Base-by-base conservation (phyloP, 2,797 vertebrate genomes). In the Periparus ater region DNA sequence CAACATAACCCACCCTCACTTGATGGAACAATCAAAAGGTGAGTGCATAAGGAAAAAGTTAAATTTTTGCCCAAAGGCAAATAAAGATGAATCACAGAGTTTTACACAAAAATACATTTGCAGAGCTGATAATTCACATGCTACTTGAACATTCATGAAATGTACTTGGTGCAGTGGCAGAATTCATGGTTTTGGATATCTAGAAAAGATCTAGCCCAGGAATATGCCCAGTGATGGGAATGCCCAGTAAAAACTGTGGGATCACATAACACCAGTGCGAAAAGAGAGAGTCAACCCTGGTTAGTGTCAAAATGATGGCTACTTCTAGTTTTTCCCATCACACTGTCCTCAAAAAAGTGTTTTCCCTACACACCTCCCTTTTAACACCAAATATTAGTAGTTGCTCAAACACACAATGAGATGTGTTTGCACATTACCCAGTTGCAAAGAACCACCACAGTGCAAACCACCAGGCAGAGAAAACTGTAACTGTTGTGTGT, bases 61-160 rank as follows among this genome's bases (percentile, higher is more conserved):
- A 44, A 20, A 36, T 88, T 95, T 86, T 89, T 94, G 91, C 71
- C 87, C 77, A 81, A 87, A 83, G 81, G 89, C 95, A 96, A 95
- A 78, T 61, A 89, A 95, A 95, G 89, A 91, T 95, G 71, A 96
- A 81, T 71, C 67, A 91, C 93, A 61, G 1, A 85, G 42, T 72
- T 93, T 75, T 86, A 93, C 93, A 92, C 86, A 77, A 91, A 93
- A 92, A 65, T 63, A 63, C 54, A 48, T 88, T 82, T 96, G 81
- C 83, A 93, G 85, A 96, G 80, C 82, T 94, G 93, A 20, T 73
- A 72, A 78, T 70, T 87, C 73, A 96, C 96, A 97, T 97, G 96
- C 96, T 96, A 65, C 34, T 91, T 88, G 62, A 71, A 93, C 82
- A 92, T 84, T 70, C 53, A 94, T 90, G 40, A 91, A 94, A 95